Evolutionary conservation across 2,797 vertebrate genomes (phyloP).

Genomic region (Liparis tanakae): DNA sequence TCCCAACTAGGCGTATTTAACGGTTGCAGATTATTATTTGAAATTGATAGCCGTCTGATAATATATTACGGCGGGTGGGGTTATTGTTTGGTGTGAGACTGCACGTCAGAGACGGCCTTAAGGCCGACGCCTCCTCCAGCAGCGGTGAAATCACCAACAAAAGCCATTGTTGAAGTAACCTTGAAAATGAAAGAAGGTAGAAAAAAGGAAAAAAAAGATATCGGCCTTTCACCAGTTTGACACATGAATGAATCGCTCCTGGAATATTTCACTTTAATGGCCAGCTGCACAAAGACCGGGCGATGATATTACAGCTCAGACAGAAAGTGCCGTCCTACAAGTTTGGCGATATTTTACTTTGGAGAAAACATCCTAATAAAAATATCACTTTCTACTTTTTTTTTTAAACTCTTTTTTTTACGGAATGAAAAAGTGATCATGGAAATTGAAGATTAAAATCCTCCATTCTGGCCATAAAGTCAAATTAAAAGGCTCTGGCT

Average conservation of each 20-base stretch:
- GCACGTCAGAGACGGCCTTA: conserved; percentile 51
- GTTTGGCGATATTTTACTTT: conserved; percentile 74
- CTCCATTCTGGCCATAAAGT: conserved; percentile 70
- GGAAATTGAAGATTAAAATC: conserved; percentile 78
- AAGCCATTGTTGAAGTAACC: conserved; percentile 65
- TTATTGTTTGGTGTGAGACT: conserved; percentile 45
- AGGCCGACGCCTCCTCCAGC: conserved; percentile 56
- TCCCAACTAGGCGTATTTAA: conserved; percentile 36
- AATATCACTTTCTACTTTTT: conserved; percentile 68
- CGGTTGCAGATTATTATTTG: background rate
- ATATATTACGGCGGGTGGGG: conserved; percentile 12
- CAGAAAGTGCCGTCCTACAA: conserved; percentile 65
- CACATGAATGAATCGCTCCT: conserved; percentile 45
- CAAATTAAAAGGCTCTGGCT: conserved; percentile 74
- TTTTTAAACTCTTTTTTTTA: conserved; percentile 54
- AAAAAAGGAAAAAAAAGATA: background rate
- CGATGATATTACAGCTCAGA: conserved; percentile 46
- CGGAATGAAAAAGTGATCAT: conserved; percentile 77
- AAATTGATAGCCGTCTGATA: conserved; percentile 39
- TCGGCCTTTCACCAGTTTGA: conserved; percentile 38
- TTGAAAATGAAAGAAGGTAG: conserved; percentile 43
- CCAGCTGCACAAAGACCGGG: conserved; percentile 25
- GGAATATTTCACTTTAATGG: conserved; percentile 76
- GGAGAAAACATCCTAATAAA: conserved; percentile 73
- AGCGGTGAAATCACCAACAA: conserved; percentile 60